Conservation (phyloP, 1,140 invertebrate genomes). For the Megathymus violae region DNA sequence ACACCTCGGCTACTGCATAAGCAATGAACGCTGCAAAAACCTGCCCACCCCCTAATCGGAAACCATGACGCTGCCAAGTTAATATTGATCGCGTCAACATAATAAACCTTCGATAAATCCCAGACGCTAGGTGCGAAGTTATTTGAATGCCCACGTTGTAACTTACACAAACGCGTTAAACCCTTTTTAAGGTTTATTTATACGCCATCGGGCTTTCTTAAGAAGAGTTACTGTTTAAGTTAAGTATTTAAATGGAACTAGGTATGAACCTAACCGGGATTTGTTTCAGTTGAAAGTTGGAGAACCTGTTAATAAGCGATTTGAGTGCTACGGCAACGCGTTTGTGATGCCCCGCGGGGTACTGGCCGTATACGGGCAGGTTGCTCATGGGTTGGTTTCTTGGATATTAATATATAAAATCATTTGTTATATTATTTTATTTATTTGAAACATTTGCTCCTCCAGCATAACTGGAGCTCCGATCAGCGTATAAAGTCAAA, state of each 20-base stretch:
- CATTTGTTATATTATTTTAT: no score
- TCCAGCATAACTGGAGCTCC: no score
- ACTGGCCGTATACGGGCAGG: no score
- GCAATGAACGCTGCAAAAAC: slow-evolving; percentile 17
- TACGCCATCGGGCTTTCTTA: slow-evolving; percentile 14
- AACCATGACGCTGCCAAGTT: slow-evolving; percentile 15
- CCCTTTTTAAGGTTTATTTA: slow-evolving; percentile 23
- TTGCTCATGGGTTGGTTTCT: no score
- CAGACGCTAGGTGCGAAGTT: slow-evolving; percentile 23
- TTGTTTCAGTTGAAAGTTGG: no score
- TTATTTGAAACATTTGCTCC: no score
- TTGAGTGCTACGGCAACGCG: not conserved
- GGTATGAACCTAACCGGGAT: no score
- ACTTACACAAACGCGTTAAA: slow-evolving; percentile 30
- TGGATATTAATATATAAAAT: no score
- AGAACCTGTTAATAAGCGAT: no score
- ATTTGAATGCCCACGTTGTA: slow-evolving; percentile 17
- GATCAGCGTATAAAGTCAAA: no score
- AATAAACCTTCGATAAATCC: slow-evolving; percentile 23
- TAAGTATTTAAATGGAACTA: slow-evolving; percentile 25
- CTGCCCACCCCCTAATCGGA: slow-evolving; percentile 24
- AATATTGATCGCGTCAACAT: slow-evolving; percentile 28
- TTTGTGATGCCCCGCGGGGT: no score
- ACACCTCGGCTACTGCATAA: slow-evolving; percentile 1
- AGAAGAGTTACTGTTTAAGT: slow-evolving; percentile 1